phyloP scores from a whole-genome alignment of 2,113 vertebrate genomes.

The Rhabdomys dilectus region DNA sequence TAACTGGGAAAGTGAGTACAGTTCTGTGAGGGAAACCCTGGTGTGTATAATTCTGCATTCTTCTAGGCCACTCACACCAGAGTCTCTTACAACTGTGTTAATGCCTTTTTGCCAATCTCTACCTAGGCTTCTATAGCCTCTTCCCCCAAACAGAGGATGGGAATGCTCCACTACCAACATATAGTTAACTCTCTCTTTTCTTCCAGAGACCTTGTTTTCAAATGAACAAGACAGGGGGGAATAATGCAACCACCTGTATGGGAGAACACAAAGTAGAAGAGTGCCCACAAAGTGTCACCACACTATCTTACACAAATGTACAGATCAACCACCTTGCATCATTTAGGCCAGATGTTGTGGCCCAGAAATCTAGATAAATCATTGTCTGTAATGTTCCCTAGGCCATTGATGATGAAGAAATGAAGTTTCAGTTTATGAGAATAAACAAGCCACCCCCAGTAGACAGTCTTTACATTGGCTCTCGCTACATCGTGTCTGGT shows the following conservation, averaged over 20 bases:
- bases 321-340: background rate
- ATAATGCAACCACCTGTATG: background rate
- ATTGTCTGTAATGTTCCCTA: background rate
- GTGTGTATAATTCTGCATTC: background rate
- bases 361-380: background rate
- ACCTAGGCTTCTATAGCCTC: background rate
- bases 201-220: background rate
- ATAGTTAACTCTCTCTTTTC: background rate
- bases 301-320: background rate
- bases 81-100: too few relatives aligned
- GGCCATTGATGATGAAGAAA: conserved; percentile 77
- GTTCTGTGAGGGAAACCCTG: background rate
- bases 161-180: background rate
- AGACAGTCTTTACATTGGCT: conserved; percentile 50
- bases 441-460: conserved; percentile 74
- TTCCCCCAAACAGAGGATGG: background rate
- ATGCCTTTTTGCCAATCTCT: background rate
- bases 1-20: background rate
- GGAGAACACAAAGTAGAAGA: background rate
- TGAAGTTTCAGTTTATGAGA: conserved; percentile 34
- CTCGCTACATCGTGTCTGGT: conserved; percentile 28
- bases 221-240: background rate
- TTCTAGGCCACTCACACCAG: background rate
- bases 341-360: background rate
- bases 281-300: too few relatives aligned